These are phyloP conservation scores for Melinopterus prodromus DNA, from an alignment of 2,888 invertebrate genomes.

Conservation along the genomic window DNA sequence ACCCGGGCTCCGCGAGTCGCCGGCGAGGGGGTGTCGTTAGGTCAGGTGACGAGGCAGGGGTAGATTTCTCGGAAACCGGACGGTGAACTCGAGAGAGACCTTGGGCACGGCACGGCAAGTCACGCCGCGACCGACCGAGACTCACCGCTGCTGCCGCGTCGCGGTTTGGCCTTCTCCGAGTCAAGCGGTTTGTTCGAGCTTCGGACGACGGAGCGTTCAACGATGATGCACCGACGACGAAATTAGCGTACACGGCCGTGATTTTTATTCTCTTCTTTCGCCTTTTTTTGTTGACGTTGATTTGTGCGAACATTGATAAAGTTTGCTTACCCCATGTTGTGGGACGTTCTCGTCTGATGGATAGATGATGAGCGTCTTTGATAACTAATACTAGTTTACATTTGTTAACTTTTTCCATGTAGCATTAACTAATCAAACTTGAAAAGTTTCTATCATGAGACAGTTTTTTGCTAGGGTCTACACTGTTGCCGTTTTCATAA, in stretches of 20 bases:
- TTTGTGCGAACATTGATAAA: background rate
- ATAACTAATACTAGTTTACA: too few relatives aligned
- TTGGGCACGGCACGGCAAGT: conserved; percentile 41
- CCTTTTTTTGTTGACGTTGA: background rate
- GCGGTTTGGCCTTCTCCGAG: conserved; percentile 36
- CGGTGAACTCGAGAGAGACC: conserved; percentile 43
- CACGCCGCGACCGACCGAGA: conserved; percentile 35
- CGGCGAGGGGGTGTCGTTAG: conserved; percentile 34
- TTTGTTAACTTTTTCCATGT: too few relatives aligned
- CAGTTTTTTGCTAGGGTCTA: too few relatives aligned
- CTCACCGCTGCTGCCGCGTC: conserved; percentile 20
- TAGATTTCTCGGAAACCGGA: conserved; percentile 40
- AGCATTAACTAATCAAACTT: too few relatives aligned
- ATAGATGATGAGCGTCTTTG: too few relatives aligned
- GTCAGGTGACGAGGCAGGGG: conserved; percentile 40
- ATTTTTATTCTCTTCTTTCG: background rate
- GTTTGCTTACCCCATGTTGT: background rate
- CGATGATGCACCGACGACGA: background rate
- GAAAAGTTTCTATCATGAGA: too few relatives aligned
- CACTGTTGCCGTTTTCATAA: too few relatives aligned
- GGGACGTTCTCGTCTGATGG: background rate
- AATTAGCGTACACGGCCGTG: background rate
- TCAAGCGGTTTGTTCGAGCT: background rate
- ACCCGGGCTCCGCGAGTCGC: conserved; percentile 12
- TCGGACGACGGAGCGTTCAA: background rate